Conservation (phyloP, 2,797 vertebrate genomes). For the Sebastes jordani region DNA sequence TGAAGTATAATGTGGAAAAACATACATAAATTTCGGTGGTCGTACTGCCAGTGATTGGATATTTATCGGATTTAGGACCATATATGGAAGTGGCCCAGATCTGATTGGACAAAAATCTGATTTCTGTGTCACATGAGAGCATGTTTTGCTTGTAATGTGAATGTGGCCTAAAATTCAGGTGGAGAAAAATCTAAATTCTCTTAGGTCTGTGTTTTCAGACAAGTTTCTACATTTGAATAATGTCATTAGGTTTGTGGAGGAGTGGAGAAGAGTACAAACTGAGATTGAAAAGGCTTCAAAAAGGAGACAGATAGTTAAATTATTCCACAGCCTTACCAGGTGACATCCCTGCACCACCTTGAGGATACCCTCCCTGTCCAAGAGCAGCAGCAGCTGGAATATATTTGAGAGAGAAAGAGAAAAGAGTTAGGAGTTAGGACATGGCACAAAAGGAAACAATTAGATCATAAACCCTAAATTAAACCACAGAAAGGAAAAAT, state of each 20-base stretch:
- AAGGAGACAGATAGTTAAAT: not conserved
- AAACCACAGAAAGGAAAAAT: not conserved
- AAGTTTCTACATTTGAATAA: not conserved
- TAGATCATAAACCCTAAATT: not conserved
- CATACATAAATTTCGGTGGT: no score
- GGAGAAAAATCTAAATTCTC: not conserved
- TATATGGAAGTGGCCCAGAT: no score
- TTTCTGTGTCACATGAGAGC: no score
- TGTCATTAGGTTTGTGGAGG: not conserved
- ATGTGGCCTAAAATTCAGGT: not conserved
- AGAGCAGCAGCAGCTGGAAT: conserved; percentile 46
- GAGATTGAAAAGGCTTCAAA: not conserved
- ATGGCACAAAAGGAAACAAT: not conserved
- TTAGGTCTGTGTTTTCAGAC: not conserved
- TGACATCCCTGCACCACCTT: conserved; percentile 39
- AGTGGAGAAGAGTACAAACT: not conserved
- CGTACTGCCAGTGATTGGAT: no score
- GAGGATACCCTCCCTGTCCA: conserved; percentile 61
- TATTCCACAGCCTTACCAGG: conserved; percentile 20
- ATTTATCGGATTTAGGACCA: no score
- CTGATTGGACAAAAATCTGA: no score
- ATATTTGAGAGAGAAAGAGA: not conserved
- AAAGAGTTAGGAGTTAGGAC: not conserved
- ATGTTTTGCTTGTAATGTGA: no score
- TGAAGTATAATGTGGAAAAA: no score